phyloP scores from a whole-genome alignment of 2,888 invertebrate species.

The Drosophila siamana region DNA sequence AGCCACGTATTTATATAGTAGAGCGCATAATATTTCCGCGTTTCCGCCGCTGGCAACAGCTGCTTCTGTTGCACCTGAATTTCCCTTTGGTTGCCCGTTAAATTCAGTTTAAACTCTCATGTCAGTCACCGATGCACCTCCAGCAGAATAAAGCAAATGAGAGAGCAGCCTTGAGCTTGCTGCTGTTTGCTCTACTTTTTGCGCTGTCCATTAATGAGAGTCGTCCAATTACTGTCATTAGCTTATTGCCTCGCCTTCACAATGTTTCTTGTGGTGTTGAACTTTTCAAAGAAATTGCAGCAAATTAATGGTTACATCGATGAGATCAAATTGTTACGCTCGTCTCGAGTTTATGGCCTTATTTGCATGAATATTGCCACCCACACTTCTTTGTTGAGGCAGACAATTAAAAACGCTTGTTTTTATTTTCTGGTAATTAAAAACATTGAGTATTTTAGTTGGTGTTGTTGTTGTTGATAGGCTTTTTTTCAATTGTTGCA shows the following conservation, averaged over 20 bases:
- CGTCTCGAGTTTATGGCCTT: slow-evolving; percentile 29
- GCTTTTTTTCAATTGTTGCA: slow-evolving; percentile 47
- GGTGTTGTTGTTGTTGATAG: neutral
- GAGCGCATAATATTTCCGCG: slow-evolving; percentile 37
- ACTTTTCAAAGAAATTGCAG: neutral
- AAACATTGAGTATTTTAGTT: slow-evolving; percentile 49
- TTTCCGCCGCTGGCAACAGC: slow-evolving; percentile 53
- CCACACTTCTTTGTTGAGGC: neutral
- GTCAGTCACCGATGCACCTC: slow-evolving; percentile 33
- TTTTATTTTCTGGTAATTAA: slow-evolving; percentile 52
- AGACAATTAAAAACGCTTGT: slow-evolving; percentile 46
- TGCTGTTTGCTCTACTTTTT: neutral
- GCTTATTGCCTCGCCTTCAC: slow-evolving; percentile 25
- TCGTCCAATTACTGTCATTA: slow-evolving; percentile 29
- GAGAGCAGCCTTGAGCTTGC: neutral
- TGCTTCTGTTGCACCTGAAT: slow-evolving; percentile 38
- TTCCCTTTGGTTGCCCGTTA: slow-evolving; percentile 13
- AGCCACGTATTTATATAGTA: slow-evolving; percentile 17
- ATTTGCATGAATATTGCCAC: slow-evolving; percentile 17
- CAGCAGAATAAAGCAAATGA: slow-evolving; percentile 1
- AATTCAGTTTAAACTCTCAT: slow-evolving; percentile 9
- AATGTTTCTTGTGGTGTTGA: slow-evolving; percentile 7
- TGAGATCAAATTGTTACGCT: slow-evolving; percentile 27
- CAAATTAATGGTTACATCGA: slow-evolving; percentile 35
- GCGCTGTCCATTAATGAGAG: slow-evolving; percentile 44